Base-by-base conservation (phyloP, 2,113 vertebrate species). In the Athene cunicularia region DNA sequence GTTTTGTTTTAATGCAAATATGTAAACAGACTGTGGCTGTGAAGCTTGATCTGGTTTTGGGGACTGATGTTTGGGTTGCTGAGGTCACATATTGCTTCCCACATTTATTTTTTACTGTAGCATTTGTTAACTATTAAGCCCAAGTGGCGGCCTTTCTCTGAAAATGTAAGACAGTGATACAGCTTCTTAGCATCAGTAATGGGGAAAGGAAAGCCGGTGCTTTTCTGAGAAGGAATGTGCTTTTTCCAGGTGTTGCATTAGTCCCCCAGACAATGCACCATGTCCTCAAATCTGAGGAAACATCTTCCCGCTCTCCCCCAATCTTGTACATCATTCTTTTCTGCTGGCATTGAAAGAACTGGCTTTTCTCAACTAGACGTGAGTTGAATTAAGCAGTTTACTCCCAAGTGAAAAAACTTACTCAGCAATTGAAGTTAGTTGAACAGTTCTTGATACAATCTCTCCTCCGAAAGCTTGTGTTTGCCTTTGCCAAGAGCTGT, bases 251-350 rank as follows among this genome's bases (percentile, higher is more conserved):
- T 4, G 20, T 59, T 2, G 0, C 7, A 0, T 26, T 59, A 11
- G 26, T 56, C 68, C 35, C 20, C 23, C 30, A n/a, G 39, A 52
- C 27, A 33, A 18, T 1, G 5, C 28, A 18, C 32, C 49, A 27
- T 33, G 19, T 5, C 53, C 5, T 3, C 1, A 6, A 35, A 59
- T 80, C 87, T 62, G 32, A 43, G 53, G 58, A 50, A 24, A 4
- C n/a, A 7, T 7, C 49, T 68, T 70, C 28, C 62, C 24, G 3
- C 16, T 87, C 27, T 67, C 11, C 72, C 15, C 19, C 8, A 11
- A 0, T 1, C 37, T 37, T 13, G 3, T 7, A 6, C 22, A 2
- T 47, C 14, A 0, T 67, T 58, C 26, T 32, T 21, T 41, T 23
- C 43, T 4, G 1, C 28, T 14, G 62, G 4, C 37, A 9, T 37